A percentile compares a stretch with the other conserved stretches of the same genome.
Evolutionary conservation across 2,888 invertebrate genomes (phyloP).

Genomic region (Drosophila anceps): DNA sequence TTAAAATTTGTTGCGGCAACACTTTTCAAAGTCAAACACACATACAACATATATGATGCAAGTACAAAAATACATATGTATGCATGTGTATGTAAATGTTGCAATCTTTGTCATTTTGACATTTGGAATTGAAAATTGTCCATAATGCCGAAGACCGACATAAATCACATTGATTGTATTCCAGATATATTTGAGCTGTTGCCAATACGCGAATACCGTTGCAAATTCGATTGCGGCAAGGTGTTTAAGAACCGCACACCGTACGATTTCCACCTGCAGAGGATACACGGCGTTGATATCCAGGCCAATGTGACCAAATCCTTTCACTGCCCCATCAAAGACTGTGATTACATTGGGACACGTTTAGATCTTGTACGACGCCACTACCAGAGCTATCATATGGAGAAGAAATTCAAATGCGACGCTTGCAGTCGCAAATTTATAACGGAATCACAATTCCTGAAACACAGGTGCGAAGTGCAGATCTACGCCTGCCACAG

Average conservation of each 20-base stretch:
- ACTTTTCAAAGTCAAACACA: background rate
- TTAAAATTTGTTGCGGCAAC: constrained; percentile 4
- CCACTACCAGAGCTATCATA: constrained; percentile 42
- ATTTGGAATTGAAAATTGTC: background rate
- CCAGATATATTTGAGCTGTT: constrained; percentile 38
- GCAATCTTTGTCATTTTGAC: background rate
- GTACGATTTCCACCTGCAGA: constrained; percentile 37
- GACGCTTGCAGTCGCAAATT: constrained; percentile 15
- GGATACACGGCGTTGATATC: constrained; percentile 8
- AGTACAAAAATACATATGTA: background rate
- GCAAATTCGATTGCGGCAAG: constrained; percentile 29
- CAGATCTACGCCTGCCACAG: constrained; percentile 4
- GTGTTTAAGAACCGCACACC: constrained; percentile 31
- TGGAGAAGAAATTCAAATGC: constrained; percentile 29
- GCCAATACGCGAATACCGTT: constrained; percentile 37
- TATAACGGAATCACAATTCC: background rate
- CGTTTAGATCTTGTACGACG: constrained; percentile 21
- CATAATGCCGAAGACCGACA: constrained; percentile 8
- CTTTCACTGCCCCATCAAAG: constrained; percentile 32
- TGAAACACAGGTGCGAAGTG: constrained; percentile 19
- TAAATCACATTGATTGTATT: background rate
- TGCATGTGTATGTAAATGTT: background rate
- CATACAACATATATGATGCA: too few species aligned
- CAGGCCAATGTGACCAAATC: background rate
- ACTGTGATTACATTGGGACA: constrained; percentile 1